Conservation (phyloP, 2,113 vertebrate species). For the Pygoscelis adeliae region DNA sequence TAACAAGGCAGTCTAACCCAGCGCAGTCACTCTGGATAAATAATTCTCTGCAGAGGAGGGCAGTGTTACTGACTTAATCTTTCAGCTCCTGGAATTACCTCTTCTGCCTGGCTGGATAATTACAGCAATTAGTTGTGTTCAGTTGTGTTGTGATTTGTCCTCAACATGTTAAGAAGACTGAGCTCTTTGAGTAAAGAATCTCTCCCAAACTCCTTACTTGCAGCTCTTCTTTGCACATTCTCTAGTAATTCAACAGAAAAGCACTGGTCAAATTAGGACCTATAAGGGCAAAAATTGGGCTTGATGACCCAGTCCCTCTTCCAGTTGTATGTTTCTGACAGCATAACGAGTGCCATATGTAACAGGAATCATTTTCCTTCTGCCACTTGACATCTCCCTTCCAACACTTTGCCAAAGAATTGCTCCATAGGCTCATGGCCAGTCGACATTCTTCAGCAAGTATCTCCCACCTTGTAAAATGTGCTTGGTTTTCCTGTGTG, state of each 20-base stretch:
- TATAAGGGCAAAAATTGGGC: not conserved
- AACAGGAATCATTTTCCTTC: not conserved
- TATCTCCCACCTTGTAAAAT: not conserved
- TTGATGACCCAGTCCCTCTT: not conserved
- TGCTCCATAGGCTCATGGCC: not conserved
- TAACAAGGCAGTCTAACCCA: not conserved
- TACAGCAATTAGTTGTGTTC: not conserved
- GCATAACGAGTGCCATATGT: not conserved
- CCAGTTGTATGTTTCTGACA: not conserved
- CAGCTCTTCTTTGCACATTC: not conserved
- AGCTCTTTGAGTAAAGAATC: not conserved
- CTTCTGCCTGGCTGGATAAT: not conserved
- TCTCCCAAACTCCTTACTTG: not conserved
- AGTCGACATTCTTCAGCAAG: not conserved
- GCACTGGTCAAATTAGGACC: not conserved
- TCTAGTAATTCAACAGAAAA: not conserved
- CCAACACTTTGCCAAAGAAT: not conserved
- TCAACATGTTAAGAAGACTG: not conserved
- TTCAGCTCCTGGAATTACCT: not conserved
- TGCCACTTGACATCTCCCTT: not conserved
- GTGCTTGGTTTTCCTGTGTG: not conserved
- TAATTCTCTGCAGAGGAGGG: not conserved
- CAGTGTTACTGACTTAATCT: not conserved
- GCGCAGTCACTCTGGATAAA: not conserved
- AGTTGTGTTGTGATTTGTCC: not conserved